These are phyloP conservation scores for Periparus ater DNA, from an alignment of 2,797 vertebrate species.

Conservation along the genomic window DNA sequence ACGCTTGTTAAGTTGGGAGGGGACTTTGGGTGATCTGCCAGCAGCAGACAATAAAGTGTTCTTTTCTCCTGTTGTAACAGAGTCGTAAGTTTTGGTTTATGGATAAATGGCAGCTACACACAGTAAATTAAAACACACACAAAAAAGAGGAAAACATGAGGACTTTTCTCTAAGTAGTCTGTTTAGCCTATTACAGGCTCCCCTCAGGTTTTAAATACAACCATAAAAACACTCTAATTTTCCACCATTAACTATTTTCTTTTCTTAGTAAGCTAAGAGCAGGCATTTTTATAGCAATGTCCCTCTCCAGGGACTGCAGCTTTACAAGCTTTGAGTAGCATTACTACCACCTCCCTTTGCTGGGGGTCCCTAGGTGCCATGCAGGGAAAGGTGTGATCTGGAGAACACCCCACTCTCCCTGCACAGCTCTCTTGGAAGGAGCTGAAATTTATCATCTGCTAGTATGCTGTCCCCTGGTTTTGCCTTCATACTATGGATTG, in stretches of 20 bases:
- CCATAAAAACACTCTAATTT: conserved; percentile 7
- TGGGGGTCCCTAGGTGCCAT: not conserved
- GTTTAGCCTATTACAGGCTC: conserved; percentile 35
- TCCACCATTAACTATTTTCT: conserved; percentile 26
- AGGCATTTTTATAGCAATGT: not conserved
- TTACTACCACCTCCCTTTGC: not conserved
- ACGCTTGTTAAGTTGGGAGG: conserved; percentile 82
- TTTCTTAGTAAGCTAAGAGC: not conserved
- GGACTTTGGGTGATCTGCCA: conserved; percentile 75
- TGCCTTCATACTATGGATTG: not conserved
- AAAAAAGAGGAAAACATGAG: conserved; percentile 44
- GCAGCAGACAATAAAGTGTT: conserved; percentile 78
- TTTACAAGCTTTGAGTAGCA: not conserved
- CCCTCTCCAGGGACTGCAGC: not conserved
- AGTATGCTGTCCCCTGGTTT: not conserved
- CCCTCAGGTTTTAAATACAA: not conserved
- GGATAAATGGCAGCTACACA: conserved; percentile 53
- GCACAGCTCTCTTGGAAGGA: not conserved
- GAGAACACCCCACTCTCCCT: not conserved
- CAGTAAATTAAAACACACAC: conserved; percentile 66
- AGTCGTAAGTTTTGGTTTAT: conserved; percentile 69
- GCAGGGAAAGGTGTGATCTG: not conserved
- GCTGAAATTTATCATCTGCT: not conserved
- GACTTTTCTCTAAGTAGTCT: conserved; percentile 43
- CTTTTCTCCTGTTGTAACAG: conserved; percentile 75